phyloP scores from a whole-genome alignment of 2,113 vertebrate species.

The Synodontis membranacea region DNA sequence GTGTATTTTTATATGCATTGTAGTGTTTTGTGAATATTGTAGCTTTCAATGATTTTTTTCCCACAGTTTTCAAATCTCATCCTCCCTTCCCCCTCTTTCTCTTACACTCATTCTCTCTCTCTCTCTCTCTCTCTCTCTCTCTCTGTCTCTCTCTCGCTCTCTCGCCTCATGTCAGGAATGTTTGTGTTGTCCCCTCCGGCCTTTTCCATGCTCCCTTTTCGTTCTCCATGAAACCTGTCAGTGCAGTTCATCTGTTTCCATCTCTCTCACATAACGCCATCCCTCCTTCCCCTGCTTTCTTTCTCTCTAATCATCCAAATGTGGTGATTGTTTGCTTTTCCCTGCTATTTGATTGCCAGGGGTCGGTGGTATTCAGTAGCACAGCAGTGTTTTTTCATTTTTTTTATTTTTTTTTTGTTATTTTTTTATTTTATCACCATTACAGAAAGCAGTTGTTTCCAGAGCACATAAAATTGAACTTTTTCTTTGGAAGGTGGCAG shows the following conservation, averaged over 20 bases:
- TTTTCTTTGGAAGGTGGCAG: background rate
- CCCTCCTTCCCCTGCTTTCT: slow-evolving; percentile 11
- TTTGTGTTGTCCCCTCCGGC: slow-evolving; percentile 18
- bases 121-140: slow-evolving; percentile 26
- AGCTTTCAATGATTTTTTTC: background rate
- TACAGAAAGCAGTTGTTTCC: background rate
- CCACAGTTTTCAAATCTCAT: slow-evolving; percentile 15
- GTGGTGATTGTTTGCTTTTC: background rate
- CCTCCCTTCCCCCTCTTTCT: background rate
- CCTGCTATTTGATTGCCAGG: background rate
- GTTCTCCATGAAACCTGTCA: background rate
- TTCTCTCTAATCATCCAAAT: slow-evolving; percentile 1
- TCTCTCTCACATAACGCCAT: background rate
- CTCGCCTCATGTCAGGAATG: slow-evolving; percentile 29
- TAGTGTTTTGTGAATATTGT: background rate
- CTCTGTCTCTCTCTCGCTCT: slow-evolving; percentile 15
- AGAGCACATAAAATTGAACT: background rate
- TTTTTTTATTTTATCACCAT: background rate
- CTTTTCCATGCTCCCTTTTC: background rate
- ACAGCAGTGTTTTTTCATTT: background rate
- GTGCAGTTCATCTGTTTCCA: background rate
- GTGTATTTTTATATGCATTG: background rate
- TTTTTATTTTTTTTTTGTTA: too few relatives aligned
- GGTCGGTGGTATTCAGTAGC: background rate
- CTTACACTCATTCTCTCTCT: background rate